Conservation (phyloP, 2,113 vertebrate species). For the Silurus meridionalis region DNA sequence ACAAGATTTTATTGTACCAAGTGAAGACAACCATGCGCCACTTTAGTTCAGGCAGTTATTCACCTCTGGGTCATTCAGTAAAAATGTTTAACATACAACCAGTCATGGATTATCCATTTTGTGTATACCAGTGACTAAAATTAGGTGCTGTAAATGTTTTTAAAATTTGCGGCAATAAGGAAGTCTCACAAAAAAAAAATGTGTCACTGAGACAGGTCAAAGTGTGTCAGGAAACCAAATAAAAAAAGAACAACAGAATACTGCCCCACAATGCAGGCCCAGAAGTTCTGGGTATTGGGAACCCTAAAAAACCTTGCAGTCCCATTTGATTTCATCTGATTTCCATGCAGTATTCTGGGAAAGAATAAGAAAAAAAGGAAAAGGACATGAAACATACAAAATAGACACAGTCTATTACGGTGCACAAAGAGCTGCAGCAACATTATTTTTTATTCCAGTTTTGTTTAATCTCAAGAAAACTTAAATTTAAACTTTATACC, state of each 20-base stretch:
- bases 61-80: no score
- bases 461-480: not conserved
- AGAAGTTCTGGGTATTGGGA: not conserved
- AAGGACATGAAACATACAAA: not conserved
- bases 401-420: not conserved
- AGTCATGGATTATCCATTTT: no score
- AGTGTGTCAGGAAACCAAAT: not conserved
- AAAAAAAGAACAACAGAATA: not conserved
- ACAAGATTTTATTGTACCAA: no score
- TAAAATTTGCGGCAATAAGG: not conserved
- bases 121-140: not conserved
- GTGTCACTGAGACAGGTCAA: not conserved
- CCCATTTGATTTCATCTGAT: not conserved
- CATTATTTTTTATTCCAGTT: not conserved
- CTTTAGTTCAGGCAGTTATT: no score
- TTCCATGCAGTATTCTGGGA: not conserved
- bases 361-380: not conserved
- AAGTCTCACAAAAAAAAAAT: not conserved
- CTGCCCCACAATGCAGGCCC: not conserved
- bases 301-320: not conserved
- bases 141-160: not conserved
- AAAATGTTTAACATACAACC: no score
- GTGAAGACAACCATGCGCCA: no score
- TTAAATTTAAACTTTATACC: not conserved
- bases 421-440: not conserved